These are phyloP conservation scores for Chamaea fasciata DNA, from an alignment of 2,113 vertebrate species.

Conservation along the genomic window DNA sequence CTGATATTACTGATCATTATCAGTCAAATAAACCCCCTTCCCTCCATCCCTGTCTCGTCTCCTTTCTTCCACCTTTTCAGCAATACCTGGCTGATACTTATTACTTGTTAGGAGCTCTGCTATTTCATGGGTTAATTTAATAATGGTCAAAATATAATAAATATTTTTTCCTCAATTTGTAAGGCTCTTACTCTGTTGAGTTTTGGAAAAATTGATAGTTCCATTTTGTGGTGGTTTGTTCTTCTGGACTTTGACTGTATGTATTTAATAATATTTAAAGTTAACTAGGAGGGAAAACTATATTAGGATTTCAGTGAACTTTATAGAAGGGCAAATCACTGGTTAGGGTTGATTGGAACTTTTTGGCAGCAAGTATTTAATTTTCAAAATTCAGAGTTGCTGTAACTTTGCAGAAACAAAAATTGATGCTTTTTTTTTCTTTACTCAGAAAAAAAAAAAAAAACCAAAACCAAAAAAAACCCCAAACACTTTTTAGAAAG, in stretches of 20 bases:
- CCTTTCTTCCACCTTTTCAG: not conserved
- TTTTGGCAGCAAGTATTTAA: not conserved
- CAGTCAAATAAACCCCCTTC: accelerated
- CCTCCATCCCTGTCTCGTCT: not conserved
- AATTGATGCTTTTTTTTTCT: not conserved
- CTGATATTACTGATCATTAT: not conserved
- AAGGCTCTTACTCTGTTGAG: not conserved
- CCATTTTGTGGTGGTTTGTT: not conserved
- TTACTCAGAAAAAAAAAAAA: not conserved
- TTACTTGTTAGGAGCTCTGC: not conserved
- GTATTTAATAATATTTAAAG: not conserved
- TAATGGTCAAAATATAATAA: not conserved
- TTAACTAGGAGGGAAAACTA: not conserved
- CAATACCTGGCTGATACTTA: not conserved
- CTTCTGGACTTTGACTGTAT: not conserved
- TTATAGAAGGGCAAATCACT: not conserved
- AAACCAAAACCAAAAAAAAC: too few species aligned
- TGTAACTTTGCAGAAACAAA: not conserved
- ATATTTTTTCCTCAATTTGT: not conserved
- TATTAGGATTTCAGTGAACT: not conserved
- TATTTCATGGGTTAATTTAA: not conserved
- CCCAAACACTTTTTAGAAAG: not conserved
- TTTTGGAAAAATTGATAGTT: not conserved
- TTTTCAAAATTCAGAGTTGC: not conserved
- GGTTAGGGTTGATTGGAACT: not conserved